phyloP scores from a whole-genome alignment of 2,113 vertebrate genomes.

The Zosterops pallidus region DNA sequence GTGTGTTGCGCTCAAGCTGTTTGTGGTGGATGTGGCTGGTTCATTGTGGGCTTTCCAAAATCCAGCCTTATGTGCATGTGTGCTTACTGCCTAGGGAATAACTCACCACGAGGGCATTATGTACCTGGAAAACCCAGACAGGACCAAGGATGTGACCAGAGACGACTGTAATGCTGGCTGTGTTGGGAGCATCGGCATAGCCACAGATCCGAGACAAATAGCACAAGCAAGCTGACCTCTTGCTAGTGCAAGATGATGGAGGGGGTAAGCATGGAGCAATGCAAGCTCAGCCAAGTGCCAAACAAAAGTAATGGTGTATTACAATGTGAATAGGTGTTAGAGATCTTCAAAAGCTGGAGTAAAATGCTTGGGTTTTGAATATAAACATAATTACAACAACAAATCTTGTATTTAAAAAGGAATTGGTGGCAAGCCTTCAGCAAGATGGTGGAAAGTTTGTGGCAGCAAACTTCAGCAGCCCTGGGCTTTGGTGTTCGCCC shows the following conservation, averaged over 20 bases:
- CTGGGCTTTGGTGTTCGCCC: neutral
- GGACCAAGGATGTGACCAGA: neutral
- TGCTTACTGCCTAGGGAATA: neutral
- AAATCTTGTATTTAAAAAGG: neutral
- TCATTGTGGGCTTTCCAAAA: neutral
- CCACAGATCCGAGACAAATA: neutral
- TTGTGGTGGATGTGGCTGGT: accelerated
- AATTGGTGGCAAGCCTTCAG: neutral
- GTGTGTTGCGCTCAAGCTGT: accelerated
- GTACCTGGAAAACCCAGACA: neutral
- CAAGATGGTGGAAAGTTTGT: neutral
- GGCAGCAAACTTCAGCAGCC: neutral
- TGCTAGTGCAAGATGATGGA: neutral
- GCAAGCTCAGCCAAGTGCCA: neutral
- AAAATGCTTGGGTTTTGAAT: neutral
- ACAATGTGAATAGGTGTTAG: neutral
- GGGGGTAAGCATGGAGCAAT: accelerated
- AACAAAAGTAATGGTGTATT: neutral
- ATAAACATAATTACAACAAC: neutral
- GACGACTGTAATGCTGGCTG: accelerated
- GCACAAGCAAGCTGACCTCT: neutral
- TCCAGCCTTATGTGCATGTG: accelerated
- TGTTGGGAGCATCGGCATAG: neutral
- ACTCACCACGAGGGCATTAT: accelerated
- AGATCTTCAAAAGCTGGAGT: neutral